Conservation (phyloP, 1,140 invertebrate genomes). For the Neotoxoptera formosana region DNA sequence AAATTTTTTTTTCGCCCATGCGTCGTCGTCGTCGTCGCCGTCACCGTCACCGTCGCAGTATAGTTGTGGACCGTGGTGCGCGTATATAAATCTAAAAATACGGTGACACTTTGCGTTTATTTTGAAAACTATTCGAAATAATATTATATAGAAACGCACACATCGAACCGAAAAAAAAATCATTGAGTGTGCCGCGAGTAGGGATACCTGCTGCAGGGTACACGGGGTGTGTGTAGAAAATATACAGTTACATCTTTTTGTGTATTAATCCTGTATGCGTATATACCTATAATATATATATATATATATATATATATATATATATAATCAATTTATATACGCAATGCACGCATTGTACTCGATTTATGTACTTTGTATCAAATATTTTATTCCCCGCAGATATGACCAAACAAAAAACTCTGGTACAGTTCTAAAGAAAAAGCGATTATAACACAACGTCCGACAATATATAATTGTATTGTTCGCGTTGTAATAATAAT, state of each 20-base stretch:
- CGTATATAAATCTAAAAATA: slow-evolving; percentile 36
- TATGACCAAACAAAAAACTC: not conserved
- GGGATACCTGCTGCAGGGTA: not conserved
- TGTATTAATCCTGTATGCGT: not conserved
- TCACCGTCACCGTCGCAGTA: not conserved
- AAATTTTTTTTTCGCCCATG: slow-evolving; percentile 23
- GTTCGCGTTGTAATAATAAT: not conserved
- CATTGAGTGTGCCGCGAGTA: not conserved
- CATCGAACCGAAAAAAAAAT: no score
- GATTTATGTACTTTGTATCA: not conserved
- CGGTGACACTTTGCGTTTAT: not conserved
- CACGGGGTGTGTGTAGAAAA: no score
- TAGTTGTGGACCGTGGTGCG: not conserved
- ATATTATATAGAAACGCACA: not conserved
- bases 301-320: no score
- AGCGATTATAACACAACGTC: not conserved
- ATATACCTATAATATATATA: not conserved
- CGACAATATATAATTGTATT: not conserved
- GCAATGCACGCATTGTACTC: not conserved
- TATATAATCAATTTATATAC: no score
- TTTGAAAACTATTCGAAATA: slow-evolving; percentile 13
- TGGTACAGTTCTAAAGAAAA: not conserved
- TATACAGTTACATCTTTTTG: not conserved
- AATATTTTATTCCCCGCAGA: not conserved
- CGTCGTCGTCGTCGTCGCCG: not conserved